Conservation (phyloP, 2,888 invertebrate genomes). For the Cheilosia soror region DNA sequence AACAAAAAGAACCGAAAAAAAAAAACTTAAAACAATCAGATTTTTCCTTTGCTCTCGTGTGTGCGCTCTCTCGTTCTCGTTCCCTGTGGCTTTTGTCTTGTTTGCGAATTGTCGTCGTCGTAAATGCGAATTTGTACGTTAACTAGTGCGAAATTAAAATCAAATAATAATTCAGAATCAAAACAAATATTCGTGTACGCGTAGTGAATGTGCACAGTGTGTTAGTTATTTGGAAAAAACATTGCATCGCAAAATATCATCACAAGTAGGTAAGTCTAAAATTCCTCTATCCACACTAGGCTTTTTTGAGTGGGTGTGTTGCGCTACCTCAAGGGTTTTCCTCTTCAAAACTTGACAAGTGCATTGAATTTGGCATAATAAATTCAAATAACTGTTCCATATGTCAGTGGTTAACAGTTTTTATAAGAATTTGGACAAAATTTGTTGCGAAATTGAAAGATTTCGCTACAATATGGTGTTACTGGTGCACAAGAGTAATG, state of each 20-base stretch:
- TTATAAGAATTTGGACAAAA: not conserved
- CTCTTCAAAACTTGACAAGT: not conserved
- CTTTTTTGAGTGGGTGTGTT: conserved; percentile 61
- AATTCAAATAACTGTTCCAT: not conserved
- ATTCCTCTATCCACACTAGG: conserved; percentile 4
- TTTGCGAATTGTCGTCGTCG: conserved; percentile 63
- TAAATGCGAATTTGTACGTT: conserved; percentile 66
- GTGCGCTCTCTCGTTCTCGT: conserved; percentile 66
- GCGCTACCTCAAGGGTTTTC: conserved; percentile 12
- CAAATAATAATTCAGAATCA: conserved; percentile 8
- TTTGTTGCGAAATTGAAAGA: conserved; percentile 21
- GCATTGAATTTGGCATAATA: conserved; percentile 15
- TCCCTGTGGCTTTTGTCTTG: conserved; percentile 62
- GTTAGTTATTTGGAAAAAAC: conserved; percentile 24
- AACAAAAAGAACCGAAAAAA: conserved; percentile 48
- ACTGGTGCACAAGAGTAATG: conserved; percentile 20
- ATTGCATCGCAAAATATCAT: not conserved
- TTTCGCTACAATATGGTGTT: conserved; percentile 74
- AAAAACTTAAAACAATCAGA: conserved; percentile 58
- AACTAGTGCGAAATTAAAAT: conserved; percentile 27
- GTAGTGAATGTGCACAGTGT: conserved; percentile 36
- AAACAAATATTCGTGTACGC: conserved; percentile 23
- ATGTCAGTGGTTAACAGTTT: not conserved
- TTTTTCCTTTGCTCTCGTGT: conserved; percentile 65
- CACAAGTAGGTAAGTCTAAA: conserved; percentile 50